These are phyloP conservation scores for Stegodyphus mimosarum DNA, from an alignment of 1,140 invertebrate genomes.

Conservation along the genomic window DNA sequence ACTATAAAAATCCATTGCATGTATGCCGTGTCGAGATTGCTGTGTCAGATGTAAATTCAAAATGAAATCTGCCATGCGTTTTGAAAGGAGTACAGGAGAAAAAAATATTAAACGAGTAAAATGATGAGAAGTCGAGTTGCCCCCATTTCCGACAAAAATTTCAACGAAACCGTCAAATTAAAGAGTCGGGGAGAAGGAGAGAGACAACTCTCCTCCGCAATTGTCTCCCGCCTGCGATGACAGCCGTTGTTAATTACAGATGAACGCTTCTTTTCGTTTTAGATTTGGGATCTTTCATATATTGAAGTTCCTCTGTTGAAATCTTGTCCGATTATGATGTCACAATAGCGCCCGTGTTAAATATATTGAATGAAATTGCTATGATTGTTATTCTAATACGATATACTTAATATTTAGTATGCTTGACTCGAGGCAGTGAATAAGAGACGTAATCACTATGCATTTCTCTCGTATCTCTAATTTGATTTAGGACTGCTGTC, in stretches of 20 bases:
- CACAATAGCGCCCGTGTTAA: no score
- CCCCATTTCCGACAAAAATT: constrained; percentile 45
- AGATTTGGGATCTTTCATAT: constrained; percentile 45
- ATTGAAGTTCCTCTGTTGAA: constrained; percentile 26
- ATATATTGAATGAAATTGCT: no score
- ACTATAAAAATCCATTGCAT: no score
- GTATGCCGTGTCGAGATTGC: no score
- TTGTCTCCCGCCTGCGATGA: constrained; percentile 39
- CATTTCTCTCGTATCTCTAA: no score
- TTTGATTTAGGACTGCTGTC: no score
- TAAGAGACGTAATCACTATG: no score
- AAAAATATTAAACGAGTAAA: not conserved
- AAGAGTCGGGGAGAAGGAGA: constrained; percentile 13
- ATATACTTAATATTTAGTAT: no score
- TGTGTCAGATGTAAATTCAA: not conserved
- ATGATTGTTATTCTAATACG: no score
- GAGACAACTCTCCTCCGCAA: constrained; percentile 18
- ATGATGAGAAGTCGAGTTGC: not conserved
- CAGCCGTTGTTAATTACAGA: constrained; percentile 52
- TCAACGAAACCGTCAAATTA: constrained; percentile 32
- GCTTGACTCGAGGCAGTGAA: no score
- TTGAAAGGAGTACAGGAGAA: not conserved
- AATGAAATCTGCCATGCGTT: not conserved
- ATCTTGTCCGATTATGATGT: constrained; percentile 1
- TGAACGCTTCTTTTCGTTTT: constrained; percentile 24